A percentile compares a stretch with the other conserved stretches of the same genome.
phyloP scores from a whole-genome alignment of 2,888 invertebrate genomes.

The Anorthoa munda region DNA sequence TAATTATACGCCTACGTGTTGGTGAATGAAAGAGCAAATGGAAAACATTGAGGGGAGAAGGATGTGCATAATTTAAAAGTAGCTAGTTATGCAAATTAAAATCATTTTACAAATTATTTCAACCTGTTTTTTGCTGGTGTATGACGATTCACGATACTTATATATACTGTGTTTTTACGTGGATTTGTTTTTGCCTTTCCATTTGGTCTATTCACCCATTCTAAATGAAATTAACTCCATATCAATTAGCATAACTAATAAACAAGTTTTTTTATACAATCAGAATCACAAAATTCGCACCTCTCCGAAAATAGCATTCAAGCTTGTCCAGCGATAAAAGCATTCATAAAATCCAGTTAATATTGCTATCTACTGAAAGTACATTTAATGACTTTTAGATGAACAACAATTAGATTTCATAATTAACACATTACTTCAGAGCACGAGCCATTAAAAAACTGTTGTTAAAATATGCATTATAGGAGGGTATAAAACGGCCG shows the following conservation, averaged over 20 bases:
- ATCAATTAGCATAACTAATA: constrained; percentile 1
- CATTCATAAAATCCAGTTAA: too few relatives aligned
- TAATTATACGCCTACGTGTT: too few relatives aligned
- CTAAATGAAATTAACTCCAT: background rate
- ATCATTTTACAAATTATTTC: background rate
- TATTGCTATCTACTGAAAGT: too few relatives aligned
- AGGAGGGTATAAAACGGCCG: too few relatives aligned
- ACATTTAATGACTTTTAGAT: too few relatives aligned
- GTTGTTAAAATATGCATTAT: too few relatives aligned
- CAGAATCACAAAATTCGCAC: too few relatives aligned
- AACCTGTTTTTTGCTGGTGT: background rate
- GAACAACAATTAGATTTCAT: too few relatives aligned
- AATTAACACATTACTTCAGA: too few relatives aligned
- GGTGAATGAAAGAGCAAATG: constrained; percentile 7
- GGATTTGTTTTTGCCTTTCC: background rate
- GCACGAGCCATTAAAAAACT: too few relatives aligned
- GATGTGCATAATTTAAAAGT: background rate
- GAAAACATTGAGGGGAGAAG: background rate
- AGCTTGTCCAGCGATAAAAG: too few relatives aligned
- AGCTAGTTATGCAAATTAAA: background rate
- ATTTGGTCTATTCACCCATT: background rate
- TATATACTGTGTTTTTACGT: background rate
- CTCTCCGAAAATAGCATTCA: too few relatives aligned
- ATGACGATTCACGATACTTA: background rate
- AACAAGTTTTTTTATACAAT: background rate